Evolutionary conservation across 2,797 vertebrate species (phyloP).

Genomic region (Salmo trutta): DNA sequence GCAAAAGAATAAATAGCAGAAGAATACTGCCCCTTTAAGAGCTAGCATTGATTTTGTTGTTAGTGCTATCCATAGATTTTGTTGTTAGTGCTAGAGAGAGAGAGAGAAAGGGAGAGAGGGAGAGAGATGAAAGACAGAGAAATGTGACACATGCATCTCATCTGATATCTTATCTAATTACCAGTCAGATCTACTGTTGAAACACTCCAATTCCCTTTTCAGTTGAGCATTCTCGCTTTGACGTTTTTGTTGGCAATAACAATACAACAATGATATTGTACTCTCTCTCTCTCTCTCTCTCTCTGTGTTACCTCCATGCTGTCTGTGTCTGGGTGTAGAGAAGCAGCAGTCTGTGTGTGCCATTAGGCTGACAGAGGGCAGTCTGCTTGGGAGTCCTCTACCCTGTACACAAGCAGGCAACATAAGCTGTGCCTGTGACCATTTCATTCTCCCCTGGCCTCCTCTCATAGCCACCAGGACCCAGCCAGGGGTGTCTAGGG

Average conservation of each 20-base stretch:
- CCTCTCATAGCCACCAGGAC: background rate
- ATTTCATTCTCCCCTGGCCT: background rate
- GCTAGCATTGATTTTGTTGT: no score
- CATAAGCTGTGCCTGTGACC: no score
- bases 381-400: conserved; percentile 32
- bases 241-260: conserved; percentile 67
- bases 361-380: conserved; percentile 22
- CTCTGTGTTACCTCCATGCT: conserved; percentile 4
- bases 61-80: no score
- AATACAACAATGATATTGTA: conserved; percentile 43
- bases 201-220: conserved; percentile 67
- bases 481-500: background rate
- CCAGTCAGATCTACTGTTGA: background rate
- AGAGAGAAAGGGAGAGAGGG: background rate
- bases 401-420: conserved; percentile 13
- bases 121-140: background rate
- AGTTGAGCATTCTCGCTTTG: conserved; percentile 69
- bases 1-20: no score
- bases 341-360: conserved; percentile 23
- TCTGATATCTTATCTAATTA: background rate
- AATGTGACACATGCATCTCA: background rate
- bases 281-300: no score
- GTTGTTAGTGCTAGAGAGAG: background rate
- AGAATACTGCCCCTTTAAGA: no score
- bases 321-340: background rate